These are phyloP conservation scores for Blastomussa wellsi DNA, from an alignment of 92 coral and sea anemone genomes.

Conservation along the genomic window DNA sequence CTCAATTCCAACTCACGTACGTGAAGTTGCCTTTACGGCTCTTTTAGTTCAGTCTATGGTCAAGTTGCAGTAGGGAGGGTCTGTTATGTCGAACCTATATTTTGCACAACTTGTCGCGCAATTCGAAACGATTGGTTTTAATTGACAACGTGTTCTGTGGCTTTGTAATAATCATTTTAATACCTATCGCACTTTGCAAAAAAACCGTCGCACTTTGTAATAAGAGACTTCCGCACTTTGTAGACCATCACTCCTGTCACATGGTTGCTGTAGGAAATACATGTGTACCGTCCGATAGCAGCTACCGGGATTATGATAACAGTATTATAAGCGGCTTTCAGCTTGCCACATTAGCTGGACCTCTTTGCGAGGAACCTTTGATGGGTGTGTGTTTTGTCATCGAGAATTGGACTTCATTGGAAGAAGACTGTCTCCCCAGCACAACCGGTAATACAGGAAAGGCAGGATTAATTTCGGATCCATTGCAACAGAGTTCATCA, in stretches of 20 bases:
- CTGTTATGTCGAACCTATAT: no score
- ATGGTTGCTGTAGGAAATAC: conserved; percentile 12
- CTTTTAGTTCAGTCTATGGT: background rate
- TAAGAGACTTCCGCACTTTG: no score
- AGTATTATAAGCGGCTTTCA: conserved; percentile 94
- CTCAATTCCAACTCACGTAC: no score
- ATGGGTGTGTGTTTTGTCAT: conserved; percentile 97
- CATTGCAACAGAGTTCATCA: background rate
- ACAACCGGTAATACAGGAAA: conserved; percentile 8
- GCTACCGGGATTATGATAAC: conserved; percentile 81
- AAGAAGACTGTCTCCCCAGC: background rate
- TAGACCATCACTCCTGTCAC: no score
- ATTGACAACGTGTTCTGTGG: no score
- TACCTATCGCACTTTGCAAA: no score
- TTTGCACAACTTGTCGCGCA: no score
- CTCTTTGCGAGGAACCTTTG: conserved; percentile 94
- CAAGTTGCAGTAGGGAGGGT: no score
- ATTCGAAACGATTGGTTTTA: background rate
- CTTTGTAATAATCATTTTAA: background rate
- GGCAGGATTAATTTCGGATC: background rate
- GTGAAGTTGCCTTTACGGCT: no score
- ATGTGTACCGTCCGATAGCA: conserved; percentile 21
- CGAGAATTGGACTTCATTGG: conserved; percentile 64
- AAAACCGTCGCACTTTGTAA: background rate
- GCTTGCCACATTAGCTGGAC: conserved; percentile 89